A percentile compares a stretch with the other conserved stretches of the same genome.
Evolutionary conservation across 1,140 invertebrate genomes (phyloP).

Genomic region (Philaenus spumarius): DNA sequence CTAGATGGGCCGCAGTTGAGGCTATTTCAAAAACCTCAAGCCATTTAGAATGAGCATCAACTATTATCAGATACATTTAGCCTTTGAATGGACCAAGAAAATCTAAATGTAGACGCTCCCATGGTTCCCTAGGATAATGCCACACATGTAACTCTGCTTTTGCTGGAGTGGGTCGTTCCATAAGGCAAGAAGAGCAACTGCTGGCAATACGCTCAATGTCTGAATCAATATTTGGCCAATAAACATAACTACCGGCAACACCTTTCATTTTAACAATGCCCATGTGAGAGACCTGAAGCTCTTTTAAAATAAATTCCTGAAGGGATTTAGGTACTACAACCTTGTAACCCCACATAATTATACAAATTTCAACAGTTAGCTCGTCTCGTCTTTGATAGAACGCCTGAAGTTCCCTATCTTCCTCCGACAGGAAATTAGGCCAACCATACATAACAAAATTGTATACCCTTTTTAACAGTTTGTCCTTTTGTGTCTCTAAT

Average conservation of each 20-base stretch:
- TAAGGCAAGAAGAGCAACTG: neutral
- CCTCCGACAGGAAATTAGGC: too few species aligned
- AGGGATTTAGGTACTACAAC: slow-evolving; percentile 15
- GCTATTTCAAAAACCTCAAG: slow-evolving; percentile 2
- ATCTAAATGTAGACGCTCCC: slow-evolving; percentile 1
- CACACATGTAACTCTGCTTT: neutral
- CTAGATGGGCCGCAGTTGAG: neutral
- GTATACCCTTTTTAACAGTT: neutral
- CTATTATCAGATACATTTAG: slow-evolving; percentile 6
- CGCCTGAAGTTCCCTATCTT: neutral
- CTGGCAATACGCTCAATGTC: too few species aligned
- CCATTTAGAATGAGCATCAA: slow-evolving; percentile 14
- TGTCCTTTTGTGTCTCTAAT: slow-evolving; percentile 11
- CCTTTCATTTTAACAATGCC: too few species aligned
- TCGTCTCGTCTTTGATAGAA: slow-evolving; percentile 17
- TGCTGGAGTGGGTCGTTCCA: neutral
- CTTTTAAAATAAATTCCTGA: slow-evolving; percentile 4
- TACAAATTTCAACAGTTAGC: slow-evolving; percentile 1
- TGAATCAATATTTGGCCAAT: too few species aligned
- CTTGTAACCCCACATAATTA: slow-evolving; percentile 7
- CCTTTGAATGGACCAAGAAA: neutral
- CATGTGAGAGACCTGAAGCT: neutral
- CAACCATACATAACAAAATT: slow-evolving; percentile 6
- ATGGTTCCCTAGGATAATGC: neutral
- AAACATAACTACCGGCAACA: too few species aligned